These are phyloP conservation scores for Tachina grossa DNA, from an alignment of 2,888 invertebrate genomes.

Conservation along the genomic window DNA sequence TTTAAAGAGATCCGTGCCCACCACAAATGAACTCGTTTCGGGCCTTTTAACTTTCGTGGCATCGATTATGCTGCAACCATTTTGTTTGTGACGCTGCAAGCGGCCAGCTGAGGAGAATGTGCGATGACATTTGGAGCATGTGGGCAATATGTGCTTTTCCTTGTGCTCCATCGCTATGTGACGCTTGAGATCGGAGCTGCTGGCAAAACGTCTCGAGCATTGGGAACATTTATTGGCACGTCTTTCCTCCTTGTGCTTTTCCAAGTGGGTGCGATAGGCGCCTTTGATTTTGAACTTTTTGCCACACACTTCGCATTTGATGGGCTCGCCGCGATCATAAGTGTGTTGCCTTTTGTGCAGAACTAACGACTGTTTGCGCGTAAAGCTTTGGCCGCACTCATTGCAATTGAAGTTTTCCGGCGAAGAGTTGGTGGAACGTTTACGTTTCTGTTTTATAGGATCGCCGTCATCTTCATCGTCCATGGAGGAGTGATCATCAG, in stretches of 20 bases:
- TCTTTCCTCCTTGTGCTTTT: constrained; percentile 80
- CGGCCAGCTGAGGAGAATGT: constrained; percentile 79
- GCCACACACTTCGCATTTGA: constrained; percentile 82
- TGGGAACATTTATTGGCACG: constrained; percentile 74
- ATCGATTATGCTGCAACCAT: constrained; percentile 74
- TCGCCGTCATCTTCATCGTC: constrained; percentile 72
- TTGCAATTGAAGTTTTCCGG: constrained; percentile 74
- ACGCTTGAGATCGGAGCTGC: constrained; percentile 79
- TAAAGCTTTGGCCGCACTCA: constrained; percentile 83
- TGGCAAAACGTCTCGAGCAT: constrained; percentile 77
- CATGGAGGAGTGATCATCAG: constrained; percentile 51
- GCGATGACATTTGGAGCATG: constrained; percentile 81
- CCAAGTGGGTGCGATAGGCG: constrained; percentile 82
- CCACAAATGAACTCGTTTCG: constrained; percentile 74
- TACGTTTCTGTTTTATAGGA: constrained; percentile 67
- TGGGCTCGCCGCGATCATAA: constrained; percentile 79
- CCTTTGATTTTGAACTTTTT: constrained; percentile 82
- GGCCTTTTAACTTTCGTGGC: constrained; percentile 68
- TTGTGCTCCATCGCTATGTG: constrained; percentile 81
- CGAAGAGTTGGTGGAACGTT: constrained; percentile 65
- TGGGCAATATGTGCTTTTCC: constrained; percentile 76
- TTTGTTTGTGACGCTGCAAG: constrained; percentile 78
- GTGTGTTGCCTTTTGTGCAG: constrained; percentile 84
- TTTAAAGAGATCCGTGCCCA: constrained; percentile 83
- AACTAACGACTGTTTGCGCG: constrained; percentile 83